Base-by-base conservation (phyloP, 2,113 vertebrate species). In the Heterotilapia buettikoferi region DNA sequence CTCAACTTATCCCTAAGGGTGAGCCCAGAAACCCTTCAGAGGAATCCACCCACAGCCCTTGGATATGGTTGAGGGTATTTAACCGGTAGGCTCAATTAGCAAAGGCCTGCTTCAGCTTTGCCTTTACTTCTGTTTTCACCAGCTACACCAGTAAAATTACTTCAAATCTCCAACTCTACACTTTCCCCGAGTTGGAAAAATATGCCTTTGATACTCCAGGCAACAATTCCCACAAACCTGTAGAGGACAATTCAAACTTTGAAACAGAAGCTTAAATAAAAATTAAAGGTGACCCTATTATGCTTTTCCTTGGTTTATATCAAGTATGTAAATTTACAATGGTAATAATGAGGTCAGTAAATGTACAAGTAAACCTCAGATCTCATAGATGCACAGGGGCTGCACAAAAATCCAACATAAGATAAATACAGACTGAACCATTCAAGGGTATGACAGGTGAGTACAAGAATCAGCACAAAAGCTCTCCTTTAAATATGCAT, bases 201-300 rank as follows among this genome's bases (percentile, higher is more conserved):
- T 66, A 21, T 5, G 6, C 19, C 61, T 0, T 38, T 66, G 61
- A 66, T n/a, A 47, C 40, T 45, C 18, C 38, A 73, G 13, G 13
- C 40, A 73, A 73, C 68, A 73, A 47, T 73, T 0, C 24, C 9
- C 9, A 29, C 71, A 29, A 76, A 76, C 68, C 40, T 0, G 0
- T 18, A 76, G 14, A 47, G 40, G 68, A 45, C 40, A 47, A 76
- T 47, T 26, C 21, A 76, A 45, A 47, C 14, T 29, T 18, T 0
- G 1, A 76, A 45, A 18, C 43, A 45, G 9, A 45, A 10, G 24
- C 2, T 31, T 47, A 47, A 16, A 47, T 5, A 47, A 29, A 26
- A 45, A 73, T 5, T 73, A 2, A 45, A 73, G 21, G 14, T 45
- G 38, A 47, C 6, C 40, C 14, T 47, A 76, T 11, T 76, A 29